Evolutionary conservation across 1,140 invertebrate species (phyloP), one percentile per base, ranked within the genome.

Genomic region (Piezodorus guildinii): DNA sequence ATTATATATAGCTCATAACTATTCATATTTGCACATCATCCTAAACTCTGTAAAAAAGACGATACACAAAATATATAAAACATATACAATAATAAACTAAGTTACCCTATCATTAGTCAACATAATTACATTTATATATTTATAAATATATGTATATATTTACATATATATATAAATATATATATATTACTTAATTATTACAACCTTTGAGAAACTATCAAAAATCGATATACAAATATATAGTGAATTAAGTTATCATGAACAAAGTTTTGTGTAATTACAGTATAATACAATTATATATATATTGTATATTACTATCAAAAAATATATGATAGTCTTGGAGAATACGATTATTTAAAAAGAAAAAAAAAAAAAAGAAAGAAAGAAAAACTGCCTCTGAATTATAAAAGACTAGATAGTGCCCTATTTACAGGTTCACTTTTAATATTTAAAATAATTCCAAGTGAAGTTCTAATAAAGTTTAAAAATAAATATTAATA

Each of bases 151-250:
- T 39, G 34, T 39, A 39, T 39, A 39, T 39, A 10, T 39, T 6
- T 39, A 39, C 34, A 39, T 39, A 21, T 25, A 59, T 25, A 10
- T 23, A 30, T 23, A 59, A 59, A 30, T n/a, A 30, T 25, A n/a
- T 17, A 17, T 60, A 19, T 62, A 23, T n/a, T 51, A 63, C 62
- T 27, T 43, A 45, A 21, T 43, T 46, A 60, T 64, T 64, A 64
- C 63, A 64, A 64, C 63, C 63, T 64, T 64, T 27, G 62, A 63
- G 62, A 56, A 63, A 43, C 62, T 64, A 64, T 64, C 63, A 64
- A 64, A 64, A 64, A 61, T 64, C 25, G 63, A 64, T 64, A 64
- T 64, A 64, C 63, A 64, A 64, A 64, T 64, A 64, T 64, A 63
- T 63, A 64, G 30, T 62, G 27, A 52, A 52, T 56, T 60, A 54